Base-by-base conservation (phyloP, 2,113 vertebrate species). In the Actenoides hombroni region DNA sequence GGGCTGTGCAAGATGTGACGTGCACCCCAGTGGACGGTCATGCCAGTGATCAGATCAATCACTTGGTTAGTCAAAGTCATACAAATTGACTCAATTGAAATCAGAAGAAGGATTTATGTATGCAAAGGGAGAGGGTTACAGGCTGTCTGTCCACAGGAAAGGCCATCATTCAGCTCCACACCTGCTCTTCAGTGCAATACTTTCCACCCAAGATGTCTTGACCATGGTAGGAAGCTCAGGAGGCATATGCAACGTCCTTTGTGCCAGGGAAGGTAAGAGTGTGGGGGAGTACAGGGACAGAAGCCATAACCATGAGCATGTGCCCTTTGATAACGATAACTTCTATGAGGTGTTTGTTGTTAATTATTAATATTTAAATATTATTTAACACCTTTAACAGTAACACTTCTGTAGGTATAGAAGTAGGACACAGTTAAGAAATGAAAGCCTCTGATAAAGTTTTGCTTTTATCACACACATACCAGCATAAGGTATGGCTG, bases 281-380 rank as follows among this genome's bases (percentile, higher is more conserved):
- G 48, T 49, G 10, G 33, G 59, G 16, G 24, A 92, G 71, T 71
- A 92, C 63, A 96, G 73, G 49, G 84, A 80, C 6, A 3, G 59
- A 88, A 19, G 51, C 59, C 42, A 26, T 61, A 77, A 83, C 18
- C 54, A 86, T 60, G 29, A 92, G 23, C 63, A 53, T 2, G 1
- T 77, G 68, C 29, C 54, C 54, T 81, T 94, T 0, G 0, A 83
- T 48, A 90, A 53, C 2, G 3, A 56, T 69, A 86, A 86, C 37
- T 80, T 76, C 20, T 8, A 83, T 6, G 4, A 83, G 54, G 54
- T 57, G 39, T 64, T 83, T 68, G 25, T 51, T 83, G 63, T 90
- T 95, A 90, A 91, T 94, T 87, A 95, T 94, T 94, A 90, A 69
- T 94, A 87, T 87, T 70, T 67, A 68, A 89, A 82, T 70, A 84